Base-by-base conservation (phyloP, 2,888 invertebrate genomes). In the Malthinus seriepunctatus region DNA sequence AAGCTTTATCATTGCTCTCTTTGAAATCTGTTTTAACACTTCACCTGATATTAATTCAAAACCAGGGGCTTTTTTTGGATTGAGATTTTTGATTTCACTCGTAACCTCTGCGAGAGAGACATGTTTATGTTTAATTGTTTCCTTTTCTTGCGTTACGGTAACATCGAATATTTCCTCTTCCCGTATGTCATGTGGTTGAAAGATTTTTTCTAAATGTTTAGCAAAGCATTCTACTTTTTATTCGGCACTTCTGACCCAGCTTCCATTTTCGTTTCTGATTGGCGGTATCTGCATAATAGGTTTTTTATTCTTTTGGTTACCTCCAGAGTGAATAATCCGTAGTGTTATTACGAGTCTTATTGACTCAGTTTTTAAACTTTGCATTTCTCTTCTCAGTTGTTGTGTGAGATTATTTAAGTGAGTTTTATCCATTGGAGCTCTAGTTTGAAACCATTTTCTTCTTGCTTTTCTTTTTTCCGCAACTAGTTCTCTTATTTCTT, bases 341-440 rank as follows among this genome's bases (percentile, higher is more conserved):
- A n/a, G n/a, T n/a, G n/a, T n/a, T n/a, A n/a, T n/a, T n/a, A n/a
- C n/a, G n/a, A 8, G 32, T 46, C 23, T 23, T 38, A 10, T 11
- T 35, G 14, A 34, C 35, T 56, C 35, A 23, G 42, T 55, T 48
- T 55, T 55, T n/a, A 55, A 34, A 8, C 12, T 37, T 38, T 34
- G 39, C 10, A 55, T 55, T 34, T 49, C 55, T 44, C 42, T 42
- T 35, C 37, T 51, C 32, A 56, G 32, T 49, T 56, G 50, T 33
- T 46, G 51, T 31, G 38, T 51, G 32, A 34, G 37, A 23, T 51
- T 35, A 15, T 56, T 56, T 45, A 55, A 15, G 12, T 32, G 31
- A 10, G 35, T 51, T 38, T 51, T 50, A 33, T 56, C 14, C 5
- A 46, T 23, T 46, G 35, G 8, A n/a, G 32, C 11, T 39, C 37